These are phyloP conservation scores for Lacerta viridis DNA, from an alignment of 2,797 vertebrate genomes.

Conservation along the genomic window DNA sequence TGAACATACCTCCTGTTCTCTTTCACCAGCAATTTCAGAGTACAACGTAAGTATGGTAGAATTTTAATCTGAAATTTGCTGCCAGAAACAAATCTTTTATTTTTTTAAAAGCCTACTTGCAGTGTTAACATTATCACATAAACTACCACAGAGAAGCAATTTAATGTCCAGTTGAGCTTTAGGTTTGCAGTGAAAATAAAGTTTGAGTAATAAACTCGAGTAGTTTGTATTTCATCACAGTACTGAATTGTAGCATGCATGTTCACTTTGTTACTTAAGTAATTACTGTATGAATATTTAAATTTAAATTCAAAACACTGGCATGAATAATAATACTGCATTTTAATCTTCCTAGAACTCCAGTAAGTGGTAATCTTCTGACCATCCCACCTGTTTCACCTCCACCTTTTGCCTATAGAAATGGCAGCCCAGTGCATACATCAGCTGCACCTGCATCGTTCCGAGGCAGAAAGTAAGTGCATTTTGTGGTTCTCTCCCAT, in stretches of 20 bases:
- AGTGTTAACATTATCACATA: background rate
- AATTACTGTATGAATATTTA: background rate
- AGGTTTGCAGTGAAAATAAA: background rate
- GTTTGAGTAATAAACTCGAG: background rate
- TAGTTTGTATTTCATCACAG: background rate
- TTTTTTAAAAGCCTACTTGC: background rate
- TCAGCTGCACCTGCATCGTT: conserved; percentile 54
- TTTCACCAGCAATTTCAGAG: conserved; percentile 77
- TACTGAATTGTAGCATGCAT: background rate
- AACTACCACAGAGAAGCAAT: background rate
- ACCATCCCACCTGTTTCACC: conserved; percentile 65
- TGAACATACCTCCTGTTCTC: conserved; percentile 62
- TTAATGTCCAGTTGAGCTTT: background rate
- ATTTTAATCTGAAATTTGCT: conserved; percentile 8
- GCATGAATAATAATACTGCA: background rate
- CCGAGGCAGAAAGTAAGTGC: conserved; percentile 86
- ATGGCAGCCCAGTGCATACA: conserved; percentile 55
- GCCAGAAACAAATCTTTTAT: background rate
- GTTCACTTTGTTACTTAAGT: background rate
- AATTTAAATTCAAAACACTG: background rate
- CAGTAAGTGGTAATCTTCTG: conserved; percentile 50
- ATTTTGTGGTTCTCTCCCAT: background rate
- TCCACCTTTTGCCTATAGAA: conserved; percentile 63
- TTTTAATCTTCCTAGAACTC: conserved; percentile 76
- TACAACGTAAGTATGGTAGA: conserved; percentile 78